A percentile compares a stretch with the other conserved stretches of the same genome.
Evolutionary conservation across 2,797 vertebrate genomes (phyloP).

Genomic region (Sebastes wilsoni): DNA sequence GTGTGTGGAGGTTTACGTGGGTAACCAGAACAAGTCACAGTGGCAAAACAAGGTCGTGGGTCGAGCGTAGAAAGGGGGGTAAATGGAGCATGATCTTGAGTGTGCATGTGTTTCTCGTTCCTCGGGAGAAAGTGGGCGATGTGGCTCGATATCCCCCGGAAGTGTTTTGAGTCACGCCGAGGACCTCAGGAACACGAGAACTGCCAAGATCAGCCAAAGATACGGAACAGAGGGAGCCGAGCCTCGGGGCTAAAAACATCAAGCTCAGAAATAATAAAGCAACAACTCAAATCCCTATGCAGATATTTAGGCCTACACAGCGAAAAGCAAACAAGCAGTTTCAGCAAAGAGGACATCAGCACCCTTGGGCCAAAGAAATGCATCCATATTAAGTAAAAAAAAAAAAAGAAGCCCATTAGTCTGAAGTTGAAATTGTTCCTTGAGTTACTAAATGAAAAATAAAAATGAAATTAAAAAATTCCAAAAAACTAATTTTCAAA

Average conservation of each 20-base stretch:
- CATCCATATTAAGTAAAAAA: conserved; percentile 57
- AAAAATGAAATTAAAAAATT: background rate
- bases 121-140: conserved; percentile 47
- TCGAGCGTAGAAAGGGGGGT: background rate
- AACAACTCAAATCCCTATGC: conserved; percentile 71
- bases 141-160: conserved; percentile 59
- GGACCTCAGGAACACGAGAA: conserved; percentile 64
- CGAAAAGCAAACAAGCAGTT: conserved; percentile 71
- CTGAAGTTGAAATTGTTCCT: conserved; percentile 30
- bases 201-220: conserved; percentile 75
- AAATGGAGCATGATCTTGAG: conserved; percentile 38
- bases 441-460: conserved; percentile 18
- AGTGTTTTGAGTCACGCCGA: conserved; percentile 64
- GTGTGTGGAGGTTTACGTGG: background rate
- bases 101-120: conserved; percentile 54
- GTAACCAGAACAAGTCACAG: conserved; percentile 3
- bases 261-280: conserved; percentile 69
- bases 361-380: conserved; percentile 52
- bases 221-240: conserved; percentile 40
- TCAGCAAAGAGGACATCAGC: conserved; percentile 68
- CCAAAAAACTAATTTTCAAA: background rate
- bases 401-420: conserved; percentile 50
- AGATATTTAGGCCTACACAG: conserved; percentile 71
- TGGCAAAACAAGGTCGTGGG: conserved; percentile 5
- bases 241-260: conserved; percentile 61